Base-by-base conservation (phyloP, 2,888 invertebrate species). In the Tiliacea citrago region DNA sequence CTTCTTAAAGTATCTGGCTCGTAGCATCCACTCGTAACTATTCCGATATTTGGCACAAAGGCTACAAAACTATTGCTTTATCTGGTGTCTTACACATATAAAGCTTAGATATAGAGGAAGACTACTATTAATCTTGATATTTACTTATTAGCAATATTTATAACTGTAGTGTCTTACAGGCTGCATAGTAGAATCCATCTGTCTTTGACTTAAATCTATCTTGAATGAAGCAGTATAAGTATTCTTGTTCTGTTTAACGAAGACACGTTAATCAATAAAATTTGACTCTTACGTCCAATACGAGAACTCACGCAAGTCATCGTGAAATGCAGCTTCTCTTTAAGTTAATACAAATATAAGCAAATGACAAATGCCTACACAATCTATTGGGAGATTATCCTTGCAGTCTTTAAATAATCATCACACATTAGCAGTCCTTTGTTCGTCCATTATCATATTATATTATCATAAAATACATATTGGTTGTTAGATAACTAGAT, bases 381-480 rank as follows among this genome's bases (percentile, higher is more conserved):
- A 58, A 68, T 72, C 69, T 69, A 74, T 70, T 49, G 42, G 49
- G 71, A 77, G 75, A 82, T 84, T 82, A 82, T 70, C 42, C 39
- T 65, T 53, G 74, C 80, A 80, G 80, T 83, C 85, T 83, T 74
- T 69, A 53, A 45, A 76, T 84, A 68, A 60, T 45, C 49, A 83
- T 80, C 60, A 80, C 77, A 75, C 42, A n/a, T 68, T 55, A 51
- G n/a, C 66, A 79, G 68, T 79, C 21, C 45, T 65, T 63, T 51
- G 49, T 66, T 83, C 21, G 39, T 53, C 51, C 8, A 39, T 62
- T 29, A 65, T 18, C 24, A 66, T 67, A 29, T n/a, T n/a, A n/a
- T n/a, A n/a, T n/a, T n/a, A 65, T 18, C 24, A 66, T 67, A 29
- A 42, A 71, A 53, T 71, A 62, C 42, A 42, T 10, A 45, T 57